These are phyloP conservation scores for Triplophysa siluroides DNA, from an alignment of 2,113 vertebrate genomes.

Conservation along the genomic window DNA sequence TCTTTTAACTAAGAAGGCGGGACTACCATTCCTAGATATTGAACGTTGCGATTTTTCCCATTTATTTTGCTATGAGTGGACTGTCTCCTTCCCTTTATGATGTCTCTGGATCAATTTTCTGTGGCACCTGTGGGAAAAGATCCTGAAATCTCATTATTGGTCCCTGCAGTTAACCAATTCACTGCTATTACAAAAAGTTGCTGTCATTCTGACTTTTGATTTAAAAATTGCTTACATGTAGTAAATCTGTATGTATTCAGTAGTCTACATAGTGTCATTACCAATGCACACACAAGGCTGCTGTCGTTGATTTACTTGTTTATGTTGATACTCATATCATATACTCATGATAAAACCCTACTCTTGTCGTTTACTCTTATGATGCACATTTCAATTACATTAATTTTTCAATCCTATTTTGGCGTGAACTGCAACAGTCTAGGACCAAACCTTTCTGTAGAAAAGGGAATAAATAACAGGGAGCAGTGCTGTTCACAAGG, in stretches of 20 bases:
- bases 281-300: not conserved
- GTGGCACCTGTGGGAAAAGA: conserved; percentile 12
- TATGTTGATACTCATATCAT: not conserved
- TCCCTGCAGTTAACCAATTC: not conserved
- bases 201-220: not conserved
- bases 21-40: too few relatives aligned
- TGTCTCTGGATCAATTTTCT: conserved; percentile 12
- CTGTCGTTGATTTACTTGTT: too few relatives aligned
- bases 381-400: not conserved
- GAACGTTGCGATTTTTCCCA: too few relatives aligned
- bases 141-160: conserved; percentile 5
- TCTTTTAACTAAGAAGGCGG: too few relatives aligned
- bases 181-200: not conserved
- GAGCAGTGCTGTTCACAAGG: not conserved
- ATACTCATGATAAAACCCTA: not conserved
- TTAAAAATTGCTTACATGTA: not conserved
- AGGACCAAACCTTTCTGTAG: not conserved
- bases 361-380: conserved; percentile 22
- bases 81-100: not conserved
- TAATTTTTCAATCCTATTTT: not conserved
- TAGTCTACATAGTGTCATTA: not conserved
- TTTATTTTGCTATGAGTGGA: too few relatives aligned
- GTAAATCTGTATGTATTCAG: not conserved
- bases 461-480: not conserved
- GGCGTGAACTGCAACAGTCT: not conserved